Evolutionary conservation across 2,888 invertebrate genomes (phyloP).

Genomic region (Melinaea marsaeus): DNA sequence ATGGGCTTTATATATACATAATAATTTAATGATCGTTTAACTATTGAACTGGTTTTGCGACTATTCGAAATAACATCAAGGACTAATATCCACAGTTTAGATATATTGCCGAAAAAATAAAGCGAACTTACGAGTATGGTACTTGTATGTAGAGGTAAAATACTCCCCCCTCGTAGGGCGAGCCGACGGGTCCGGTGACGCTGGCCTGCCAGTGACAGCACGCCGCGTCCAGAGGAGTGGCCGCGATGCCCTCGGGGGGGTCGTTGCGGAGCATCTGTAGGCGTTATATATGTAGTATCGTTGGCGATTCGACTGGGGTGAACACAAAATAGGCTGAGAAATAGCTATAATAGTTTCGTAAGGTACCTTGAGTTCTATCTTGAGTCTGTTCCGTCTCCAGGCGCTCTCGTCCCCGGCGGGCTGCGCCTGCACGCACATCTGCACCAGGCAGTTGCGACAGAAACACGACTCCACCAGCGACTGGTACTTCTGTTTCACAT

Average conservation of each 20-base stretch:
- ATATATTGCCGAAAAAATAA: no score
- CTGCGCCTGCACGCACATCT: conserved; percentile 86
- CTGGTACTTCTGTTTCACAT: conserved; percentile 77
- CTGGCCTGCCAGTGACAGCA: conserved; percentile 96
- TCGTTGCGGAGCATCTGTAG: conserved; percentile 81
- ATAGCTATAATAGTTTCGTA: background rate
- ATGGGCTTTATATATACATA: no score
- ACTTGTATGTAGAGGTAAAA: conserved; percentile 95
- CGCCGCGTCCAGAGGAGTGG: conserved; percentile 86
- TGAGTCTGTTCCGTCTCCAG: conserved; percentile 88
- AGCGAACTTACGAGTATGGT: conserved; percentile 81
- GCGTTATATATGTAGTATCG: background rate
- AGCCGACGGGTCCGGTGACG: conserved; percentile 93
- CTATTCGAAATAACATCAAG: background rate
- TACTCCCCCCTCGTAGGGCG: conserved; percentile 95
- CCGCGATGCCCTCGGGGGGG: conserved; percentile 91
- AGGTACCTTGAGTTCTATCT: conserved; percentile 82
- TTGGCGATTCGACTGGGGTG: no score
- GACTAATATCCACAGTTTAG: no score
- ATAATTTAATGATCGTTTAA: no score
- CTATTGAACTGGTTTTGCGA: no score
- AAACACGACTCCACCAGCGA: conserved; percentile 86
- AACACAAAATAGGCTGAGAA: background rate
- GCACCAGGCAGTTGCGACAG: conserved; percentile 91
- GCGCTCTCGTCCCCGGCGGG: conserved; percentile 85